A percentile compares a stretch with the other conserved stretches of the same genome.
Evolutionary conservation across 2,113 vertebrate genomes (phyloP).

Genomic region (Bos javanicus): DNA sequence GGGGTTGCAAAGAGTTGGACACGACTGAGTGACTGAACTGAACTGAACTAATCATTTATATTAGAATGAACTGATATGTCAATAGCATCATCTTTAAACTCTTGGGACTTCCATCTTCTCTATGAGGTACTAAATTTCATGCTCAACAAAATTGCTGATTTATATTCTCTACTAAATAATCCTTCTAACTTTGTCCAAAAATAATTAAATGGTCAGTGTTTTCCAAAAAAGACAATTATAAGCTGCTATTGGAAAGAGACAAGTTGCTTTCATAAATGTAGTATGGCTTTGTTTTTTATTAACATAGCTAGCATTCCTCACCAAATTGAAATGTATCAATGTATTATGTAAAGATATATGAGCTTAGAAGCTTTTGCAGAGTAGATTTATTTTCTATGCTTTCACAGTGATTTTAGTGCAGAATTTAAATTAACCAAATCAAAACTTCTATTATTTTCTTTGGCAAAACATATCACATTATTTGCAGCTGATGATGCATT

Average conservation of each 20-base stretch:
- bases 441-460: conserved; percentile 7
- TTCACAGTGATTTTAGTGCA: conserved; percentile 7
- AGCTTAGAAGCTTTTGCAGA: conserved; percentile 19
- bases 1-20: not conserved
- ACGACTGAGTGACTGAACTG: accelerated
- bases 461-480: not conserved
- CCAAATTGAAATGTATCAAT: conserved; percentile 50
- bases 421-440: conserved; percentile 42
- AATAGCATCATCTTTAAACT: conserved; percentile 48
- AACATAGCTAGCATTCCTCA: not conserved
- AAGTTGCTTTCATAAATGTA: conserved; percentile 42
- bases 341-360: conserved; percentile 19
- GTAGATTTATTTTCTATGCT: not conserved
- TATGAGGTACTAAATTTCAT: conserved; percentile 75
- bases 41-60: not conserved
- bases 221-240: conserved; percentile 59
- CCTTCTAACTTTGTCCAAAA: conserved; percentile 63
- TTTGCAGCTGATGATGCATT: not conserved
- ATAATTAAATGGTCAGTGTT: conserved; percentile 71
- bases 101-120: conserved; percentile 33
- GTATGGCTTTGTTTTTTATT: conserved; percentile 53
- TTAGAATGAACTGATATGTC: conserved; percentile 45
- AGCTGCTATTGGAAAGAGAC: conserved; percentile 51
- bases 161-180: conserved; percentile 75
- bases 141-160: conserved; percentile 75